Evolutionary conservation across 2,113 vertebrate species (phyloP).

Genomic region (Castor canadensis): DNA sequence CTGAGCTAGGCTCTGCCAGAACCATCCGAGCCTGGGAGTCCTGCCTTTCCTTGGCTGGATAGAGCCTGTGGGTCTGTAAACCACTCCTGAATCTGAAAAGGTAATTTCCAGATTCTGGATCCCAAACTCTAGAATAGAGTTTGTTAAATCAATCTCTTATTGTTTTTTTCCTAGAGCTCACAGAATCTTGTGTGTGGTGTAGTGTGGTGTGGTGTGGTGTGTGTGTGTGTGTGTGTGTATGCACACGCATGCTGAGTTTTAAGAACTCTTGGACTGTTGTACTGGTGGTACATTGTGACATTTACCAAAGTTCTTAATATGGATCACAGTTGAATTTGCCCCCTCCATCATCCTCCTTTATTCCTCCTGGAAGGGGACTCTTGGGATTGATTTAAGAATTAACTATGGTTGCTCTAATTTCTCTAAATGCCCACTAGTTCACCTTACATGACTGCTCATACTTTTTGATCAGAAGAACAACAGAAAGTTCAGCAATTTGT

Average conservation of each 20-base stretch:
- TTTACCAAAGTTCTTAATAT: too few species aligned
- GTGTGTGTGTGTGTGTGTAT: not conserved
- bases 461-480: constrained; percentile 24
- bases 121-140: not conserved
- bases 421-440: not conserved
- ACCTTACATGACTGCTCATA: not conserved
- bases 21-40: not conserved
- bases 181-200: not conserved
- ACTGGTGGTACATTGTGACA: too few species aligned
- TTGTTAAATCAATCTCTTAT: not conserved
- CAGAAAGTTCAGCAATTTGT: not conserved
- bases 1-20: constrained; percentile 59
- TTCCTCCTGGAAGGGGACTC: too few species aligned
- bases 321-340: too few species aligned
- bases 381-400: constrained; percentile 36
- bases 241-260: not conserved
- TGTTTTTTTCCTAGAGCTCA: not conserved
- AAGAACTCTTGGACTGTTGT: not conserved
- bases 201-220: not conserved
- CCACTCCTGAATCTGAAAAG: constrained; percentile 25
- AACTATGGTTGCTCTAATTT: constrained; percentile 39
- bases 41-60: not conserved
- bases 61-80: not conserved
- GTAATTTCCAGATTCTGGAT: not conserved
- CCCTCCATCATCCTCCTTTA: too few species aligned